Evolutionary conservation across 2,888 invertebrate genomes (phyloP).

Genomic region (Stenodema calcarata): DNA sequence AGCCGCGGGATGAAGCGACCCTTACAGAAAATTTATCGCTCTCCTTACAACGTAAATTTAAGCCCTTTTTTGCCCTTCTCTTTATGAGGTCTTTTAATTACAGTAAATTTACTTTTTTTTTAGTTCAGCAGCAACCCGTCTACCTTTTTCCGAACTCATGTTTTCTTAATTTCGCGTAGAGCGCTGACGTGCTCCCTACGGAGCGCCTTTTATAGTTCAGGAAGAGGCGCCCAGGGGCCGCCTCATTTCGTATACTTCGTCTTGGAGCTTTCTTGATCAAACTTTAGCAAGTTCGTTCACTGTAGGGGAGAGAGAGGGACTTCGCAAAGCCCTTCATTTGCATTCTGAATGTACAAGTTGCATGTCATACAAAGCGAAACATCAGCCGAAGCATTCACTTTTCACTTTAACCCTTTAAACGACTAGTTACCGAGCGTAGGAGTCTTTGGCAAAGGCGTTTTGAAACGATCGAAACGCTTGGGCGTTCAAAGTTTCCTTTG

Average conservation of each 20-base stretch:
- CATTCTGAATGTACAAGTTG: neutral
- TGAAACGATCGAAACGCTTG: too few relatives aligned
- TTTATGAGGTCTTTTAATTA: conserved; percentile 9
- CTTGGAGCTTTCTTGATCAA: neutral
- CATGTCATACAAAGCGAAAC: neutral
- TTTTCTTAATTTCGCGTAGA: neutral
- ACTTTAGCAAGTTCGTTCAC: neutral
- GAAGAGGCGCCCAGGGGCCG: neutral
- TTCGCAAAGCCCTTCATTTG: neutral
- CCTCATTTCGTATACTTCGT: neutral
- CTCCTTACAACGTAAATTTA: conserved; percentile 9
- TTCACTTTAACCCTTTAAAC: too few relatives aligned
- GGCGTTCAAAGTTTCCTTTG: too few relatives aligned
- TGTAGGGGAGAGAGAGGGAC: neutral
- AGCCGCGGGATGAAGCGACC: neutral
- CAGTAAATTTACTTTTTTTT: neutral
- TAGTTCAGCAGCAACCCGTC: neutral
- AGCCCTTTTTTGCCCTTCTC: neutral
- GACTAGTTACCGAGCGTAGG: too few relatives aligned
- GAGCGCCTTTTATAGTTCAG: neutral
- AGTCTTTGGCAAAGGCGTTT: too few relatives aligned
- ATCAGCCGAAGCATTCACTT: neutral
- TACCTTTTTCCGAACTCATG: neutral
- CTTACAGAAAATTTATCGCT: neutral
- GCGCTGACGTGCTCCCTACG: neutral